phyloP scores from a whole-genome alignment of 2,888 invertebrate species.

The Drosophila anomalata region DNA sequence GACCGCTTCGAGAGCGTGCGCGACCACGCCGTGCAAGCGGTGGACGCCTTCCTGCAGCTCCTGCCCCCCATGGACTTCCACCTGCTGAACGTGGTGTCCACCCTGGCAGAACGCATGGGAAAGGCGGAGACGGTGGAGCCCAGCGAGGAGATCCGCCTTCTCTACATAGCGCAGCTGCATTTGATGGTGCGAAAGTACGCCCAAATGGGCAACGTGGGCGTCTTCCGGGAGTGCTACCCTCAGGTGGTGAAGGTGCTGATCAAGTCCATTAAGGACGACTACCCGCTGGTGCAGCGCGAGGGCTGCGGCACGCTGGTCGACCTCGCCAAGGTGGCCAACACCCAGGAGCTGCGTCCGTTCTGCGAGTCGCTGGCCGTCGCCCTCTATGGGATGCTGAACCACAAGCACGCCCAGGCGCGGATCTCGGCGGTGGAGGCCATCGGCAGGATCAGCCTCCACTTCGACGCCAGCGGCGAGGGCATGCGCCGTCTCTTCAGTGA shows the following conservation, averaged over 20 bases:
- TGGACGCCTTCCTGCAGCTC: constrained; percentile 77
- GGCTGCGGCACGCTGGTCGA: constrained; percentile 89
- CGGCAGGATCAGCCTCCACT: constrained; percentile 86
- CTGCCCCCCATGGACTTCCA: constrained; percentile 89
- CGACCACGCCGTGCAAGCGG: constrained; percentile 69
- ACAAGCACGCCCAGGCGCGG: constrained; percentile 93
- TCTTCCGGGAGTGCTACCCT: constrained; percentile 75
- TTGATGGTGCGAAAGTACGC: constrained; percentile 88
- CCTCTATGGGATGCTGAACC: constrained; percentile 88
- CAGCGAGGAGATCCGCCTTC: constrained; percentile 92
- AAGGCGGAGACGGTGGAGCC: constrained; percentile 88
- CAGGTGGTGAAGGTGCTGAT: constrained; percentile 90
- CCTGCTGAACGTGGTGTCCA: constrained; percentile 90
- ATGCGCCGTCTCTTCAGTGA: constrained; percentile 90
- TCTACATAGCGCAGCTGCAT: constrained; percentile 88
- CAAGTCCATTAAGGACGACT: constrained; percentile 90
- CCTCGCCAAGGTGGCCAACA: constrained; percentile 84
- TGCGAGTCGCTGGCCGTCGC: constrained; percentile 90
- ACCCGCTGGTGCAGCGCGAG: constrained; percentile 91
- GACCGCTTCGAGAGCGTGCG: constrained; percentile 83
- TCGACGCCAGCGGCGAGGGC: constrained; percentile 88
- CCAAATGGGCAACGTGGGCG: constrained; percentile 84
- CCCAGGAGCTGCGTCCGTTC: constrained; percentile 89
- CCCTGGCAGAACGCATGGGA: constrained; percentile 91
- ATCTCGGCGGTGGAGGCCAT: constrained; percentile 90